phyloP scores from a whole-genome alignment of 2,113 vertebrate genomes.

The Otis tarda region DNA sequence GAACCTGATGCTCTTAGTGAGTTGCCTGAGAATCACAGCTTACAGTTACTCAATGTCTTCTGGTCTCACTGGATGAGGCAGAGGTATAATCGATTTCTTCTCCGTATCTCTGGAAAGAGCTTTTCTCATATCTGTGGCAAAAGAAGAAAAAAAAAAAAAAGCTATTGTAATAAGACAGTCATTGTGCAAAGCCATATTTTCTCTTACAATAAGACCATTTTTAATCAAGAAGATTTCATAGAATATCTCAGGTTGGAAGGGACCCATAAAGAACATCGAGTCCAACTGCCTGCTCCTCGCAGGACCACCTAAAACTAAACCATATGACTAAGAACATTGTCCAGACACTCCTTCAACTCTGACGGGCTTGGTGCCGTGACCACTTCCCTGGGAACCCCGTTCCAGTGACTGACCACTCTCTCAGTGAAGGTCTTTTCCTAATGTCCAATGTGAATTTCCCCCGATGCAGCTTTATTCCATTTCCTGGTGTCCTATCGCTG shows the following conservation, averaged over 20 bases:
- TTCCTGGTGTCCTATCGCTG: background rate
- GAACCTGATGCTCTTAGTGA: background rate
- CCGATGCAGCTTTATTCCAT: background rate
- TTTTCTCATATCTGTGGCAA: conserved; percentile 91
- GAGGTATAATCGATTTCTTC: conserved; percentile 94
- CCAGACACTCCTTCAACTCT: background rate
- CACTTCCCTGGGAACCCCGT: background rate
- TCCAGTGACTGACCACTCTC: background rate
- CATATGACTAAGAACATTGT: no score
- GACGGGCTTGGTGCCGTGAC: background rate
- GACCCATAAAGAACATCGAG: no score
- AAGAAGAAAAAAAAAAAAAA: background rate
- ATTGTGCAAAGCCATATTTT: no score
- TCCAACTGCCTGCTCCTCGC: no score
- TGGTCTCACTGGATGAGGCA: conserved; percentile 93
- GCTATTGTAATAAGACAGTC: no score
- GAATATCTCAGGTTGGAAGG: no score
- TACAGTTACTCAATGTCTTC: conserved; percentile 93
- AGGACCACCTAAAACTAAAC: no score
- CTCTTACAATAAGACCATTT: no score
- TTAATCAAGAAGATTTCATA: no score
- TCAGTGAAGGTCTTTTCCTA: background rate
- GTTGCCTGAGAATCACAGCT: conserved; percentile 74
- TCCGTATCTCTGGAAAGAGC: conserved; percentile 92
- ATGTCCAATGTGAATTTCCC: background rate